These are phyloP conservation scores for Arrhopalites spinosus DNA, from an alignment of 2,888 invertebrate genomes.

Conservation along the genomic window DNA sequence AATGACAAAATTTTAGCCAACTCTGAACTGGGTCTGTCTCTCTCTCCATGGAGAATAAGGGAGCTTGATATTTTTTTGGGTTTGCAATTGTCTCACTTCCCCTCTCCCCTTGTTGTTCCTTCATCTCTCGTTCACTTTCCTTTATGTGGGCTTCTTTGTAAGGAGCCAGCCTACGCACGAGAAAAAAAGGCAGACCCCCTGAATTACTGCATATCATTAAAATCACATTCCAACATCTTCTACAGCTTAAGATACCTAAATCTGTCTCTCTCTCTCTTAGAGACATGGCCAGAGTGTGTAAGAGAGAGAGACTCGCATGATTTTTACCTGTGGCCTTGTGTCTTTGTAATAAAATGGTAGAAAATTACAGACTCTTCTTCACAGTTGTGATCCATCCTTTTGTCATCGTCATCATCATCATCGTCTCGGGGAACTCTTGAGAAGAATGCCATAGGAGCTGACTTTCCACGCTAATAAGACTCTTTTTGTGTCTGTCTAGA, in stretches of 20 bases:
- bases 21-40: neutral
- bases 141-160: neutral
- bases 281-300: neutral
- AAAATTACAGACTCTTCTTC: too few species aligned
- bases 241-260: neutral
- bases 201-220: conserved; percentile 20
- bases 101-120: neutral
- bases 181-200: neutral
- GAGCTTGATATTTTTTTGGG: neutral
- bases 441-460: conserved; percentile 22
- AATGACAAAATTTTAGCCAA: too few species aligned
- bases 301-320: neutral
- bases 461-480: conserved; percentile 2
- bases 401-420: neutral
- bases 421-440: neutral
- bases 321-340: conserved; percentile 11
- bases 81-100: neutral
- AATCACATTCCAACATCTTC: conserved; percentile 15
- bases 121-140: neutral
- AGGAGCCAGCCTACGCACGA: too few species aligned
- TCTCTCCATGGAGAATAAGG: neutral
- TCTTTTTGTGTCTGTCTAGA: neutral
- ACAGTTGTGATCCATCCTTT: too few species aligned
- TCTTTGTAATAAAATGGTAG: conserved; percentile 8
- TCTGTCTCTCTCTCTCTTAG: neutral